Base-by-base conservation (phyloP, 35 echinoderm and acorn worm genomes). In the Chiridota heheva region DNA sequence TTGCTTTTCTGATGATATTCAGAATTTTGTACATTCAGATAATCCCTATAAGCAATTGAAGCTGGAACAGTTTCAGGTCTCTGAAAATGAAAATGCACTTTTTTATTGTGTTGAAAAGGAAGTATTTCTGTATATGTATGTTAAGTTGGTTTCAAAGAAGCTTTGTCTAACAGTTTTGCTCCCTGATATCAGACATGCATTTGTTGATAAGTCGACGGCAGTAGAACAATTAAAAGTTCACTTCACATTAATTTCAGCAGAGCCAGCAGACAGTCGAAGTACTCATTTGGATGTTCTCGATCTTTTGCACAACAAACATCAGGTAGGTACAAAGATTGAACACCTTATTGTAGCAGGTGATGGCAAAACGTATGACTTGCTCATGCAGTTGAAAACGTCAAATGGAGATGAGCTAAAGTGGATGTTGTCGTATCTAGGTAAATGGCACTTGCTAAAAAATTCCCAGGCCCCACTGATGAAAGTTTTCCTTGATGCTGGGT, bases 391-490 rank as follows among this genome's bases (percentile, higher is more conserved):
- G 6, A 72, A 63, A 37, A 46, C 40, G 5, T 33, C 36, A 34
- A 76, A 86, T 55, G 44, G 45, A n/a, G 82, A 85, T 61, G 82
- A 60, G 25, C 53, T 85, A 44, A 39, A 17, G 2, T 85, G 82
- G 82, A 22, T 85, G 49, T 17, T 86, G 0, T 71, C 83, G 42
- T 86, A 63, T 39, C 6, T 86, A 37, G 59, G 83, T 3, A 71
- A 86, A 31, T 86, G 59, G 83, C 83, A 86, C 35, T 33, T 53
- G 1, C 71, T 76, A 3, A 86, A 86, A 56, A 86, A 86, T 20
- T 36, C 25, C n/a, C 69, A 86, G 24, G 29, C 32, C 62, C 69
- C 58, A 8, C 15, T 86, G 18, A 61, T 77, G 36, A 86, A 86
- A 34, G 40, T 86, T 12, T 86, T 63, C 25, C 20, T 74, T 7